Evolutionary conservation across 53 echinoderm and acorn worm genomes (phyloP), one percentile per base, ranked within the genome.

Genomic region (Temnopleurus reevesii): DNA sequence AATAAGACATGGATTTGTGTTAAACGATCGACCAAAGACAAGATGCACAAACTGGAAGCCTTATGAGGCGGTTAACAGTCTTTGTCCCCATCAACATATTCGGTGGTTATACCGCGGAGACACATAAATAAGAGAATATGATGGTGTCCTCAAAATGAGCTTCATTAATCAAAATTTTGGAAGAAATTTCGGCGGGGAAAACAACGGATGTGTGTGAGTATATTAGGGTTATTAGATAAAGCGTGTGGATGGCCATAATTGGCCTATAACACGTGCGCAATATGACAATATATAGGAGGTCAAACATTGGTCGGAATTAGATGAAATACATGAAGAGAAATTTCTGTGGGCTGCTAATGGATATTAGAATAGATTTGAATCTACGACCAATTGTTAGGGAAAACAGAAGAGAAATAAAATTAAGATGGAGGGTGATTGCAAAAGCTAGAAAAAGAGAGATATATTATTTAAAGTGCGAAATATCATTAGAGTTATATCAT

Each of bases 1-100:
- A 83, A 53, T 19, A 56, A 55, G 55, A 35, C 83, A 83, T 83
- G 83, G 83, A 83, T 83, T 83, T 83, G 54, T 55, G 83, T 83
- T 83, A 55, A 83, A 83, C 56, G 83, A 36, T 83, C 55, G 55
- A 53, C 30, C 45, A 2, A 77, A 77, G 45, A 77, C 3, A 6
- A 63, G 63, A 33, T 15, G 34, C 17, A 30, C 33, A 63, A 63
- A 77, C 24, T 29, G 3, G 80, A 31, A 80, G 31, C 51, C 80
- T 46, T 80, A 80, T 38, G 71, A 27, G 36, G 3, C 2, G 71
- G 71, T 8, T 71, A 71, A 71, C 36, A 71, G n/a, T 41, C 71
- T 71, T 71, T 71, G 71, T 71, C 41, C 9, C 19, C 38, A 5
- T 21, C 8, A 41, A 26, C 24, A 25, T 26, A n/a, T 1, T 38